Conservation (phyloP, 2,797 vertebrate genomes). For the Brachymystax lenok region DNA sequence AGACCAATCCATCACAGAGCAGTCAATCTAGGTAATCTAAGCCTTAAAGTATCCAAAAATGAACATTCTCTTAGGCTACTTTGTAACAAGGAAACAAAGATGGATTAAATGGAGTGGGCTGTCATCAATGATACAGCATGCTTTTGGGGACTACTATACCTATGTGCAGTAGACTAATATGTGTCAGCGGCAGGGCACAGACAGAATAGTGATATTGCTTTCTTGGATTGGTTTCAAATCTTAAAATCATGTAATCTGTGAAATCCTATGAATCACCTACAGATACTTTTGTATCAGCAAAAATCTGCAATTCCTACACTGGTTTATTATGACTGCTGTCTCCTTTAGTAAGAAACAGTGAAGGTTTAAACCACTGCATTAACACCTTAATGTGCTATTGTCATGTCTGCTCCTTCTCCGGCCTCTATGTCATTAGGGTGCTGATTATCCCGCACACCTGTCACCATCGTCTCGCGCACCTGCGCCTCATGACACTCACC, state of each 20-base stretch:
- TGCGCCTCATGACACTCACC: too few species aligned
- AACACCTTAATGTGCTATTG: background rate
- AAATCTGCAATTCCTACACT: too few species aligned
- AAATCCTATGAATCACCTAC: too few species aligned
- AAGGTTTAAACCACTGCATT: background rate
- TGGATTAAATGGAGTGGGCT: constrained; percentile 31
- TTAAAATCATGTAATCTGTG: too few species aligned
- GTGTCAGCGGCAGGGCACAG: background rate
- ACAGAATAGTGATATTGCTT: background rate
- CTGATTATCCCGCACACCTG: too few species aligned
- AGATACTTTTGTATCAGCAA: too few species aligned
- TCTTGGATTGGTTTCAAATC: background rate
- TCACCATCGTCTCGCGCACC: too few species aligned
- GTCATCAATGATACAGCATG: constrained; percentile 7
- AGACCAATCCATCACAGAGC: constrained; percentile 56
- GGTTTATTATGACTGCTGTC: too few species aligned
- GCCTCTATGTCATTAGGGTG: too few species aligned
- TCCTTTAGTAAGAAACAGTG: too few species aligned
- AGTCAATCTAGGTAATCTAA: constrained; percentile 64
- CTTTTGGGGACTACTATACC: too few species aligned
- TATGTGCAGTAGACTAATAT: background rate
- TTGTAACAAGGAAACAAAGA: constrained; percentile 34
- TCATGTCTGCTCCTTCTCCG: too few species aligned
- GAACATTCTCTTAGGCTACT: constrained; percentile 46
- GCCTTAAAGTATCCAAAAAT: constrained; percentile 47